These are phyloP conservation scores for Poicephalus gulielmi DNA, from an alignment of 2,113 vertebrate genomes.

Conservation along the genomic window DNA sequence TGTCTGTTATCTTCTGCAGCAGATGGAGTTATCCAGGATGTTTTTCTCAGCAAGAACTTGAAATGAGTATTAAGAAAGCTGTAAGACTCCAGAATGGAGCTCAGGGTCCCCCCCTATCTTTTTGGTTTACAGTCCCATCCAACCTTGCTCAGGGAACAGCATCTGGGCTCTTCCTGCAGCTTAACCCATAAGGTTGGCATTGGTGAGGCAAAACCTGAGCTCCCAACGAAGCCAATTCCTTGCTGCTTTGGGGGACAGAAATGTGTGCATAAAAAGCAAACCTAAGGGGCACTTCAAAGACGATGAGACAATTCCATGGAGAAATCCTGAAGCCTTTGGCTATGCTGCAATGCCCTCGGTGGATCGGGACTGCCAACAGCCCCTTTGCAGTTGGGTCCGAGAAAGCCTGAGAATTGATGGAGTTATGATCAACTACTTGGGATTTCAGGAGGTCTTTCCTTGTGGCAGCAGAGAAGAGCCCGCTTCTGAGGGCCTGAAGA, in stretches of 20 bases:
- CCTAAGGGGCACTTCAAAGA: neutral
- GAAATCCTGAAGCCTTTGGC: conserved; percentile 1
- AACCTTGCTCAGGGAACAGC: neutral
- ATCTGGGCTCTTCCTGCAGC: neutral
- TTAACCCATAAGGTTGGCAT: neutral
- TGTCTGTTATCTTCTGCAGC: neutral
- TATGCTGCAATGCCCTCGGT: neutral
- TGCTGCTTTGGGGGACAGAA: neutral
- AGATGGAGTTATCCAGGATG: neutral
- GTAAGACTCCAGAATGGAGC: neutral
- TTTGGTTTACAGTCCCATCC: neutral
- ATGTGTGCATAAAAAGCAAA: neutral
- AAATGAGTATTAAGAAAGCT: neutral
- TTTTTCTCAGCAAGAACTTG: neutral
- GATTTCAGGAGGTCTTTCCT: conserved; percentile 1
- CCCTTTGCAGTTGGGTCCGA: neutral
- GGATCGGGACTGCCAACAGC: neutral
- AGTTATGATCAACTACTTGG: neutral
- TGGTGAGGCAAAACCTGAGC: neutral
- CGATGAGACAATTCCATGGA: neutral
- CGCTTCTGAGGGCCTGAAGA: neutral
- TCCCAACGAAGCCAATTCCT: neutral
- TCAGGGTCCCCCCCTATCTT: neutral
- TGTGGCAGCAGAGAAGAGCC: neutral
- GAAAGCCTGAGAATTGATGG: neutral